Evolutionary conservation across 2,797 vertebrate species (phyloP), one percentile per base, ranked within the genome.

Genomic region (Petrocephalus sullivani): DNA sequence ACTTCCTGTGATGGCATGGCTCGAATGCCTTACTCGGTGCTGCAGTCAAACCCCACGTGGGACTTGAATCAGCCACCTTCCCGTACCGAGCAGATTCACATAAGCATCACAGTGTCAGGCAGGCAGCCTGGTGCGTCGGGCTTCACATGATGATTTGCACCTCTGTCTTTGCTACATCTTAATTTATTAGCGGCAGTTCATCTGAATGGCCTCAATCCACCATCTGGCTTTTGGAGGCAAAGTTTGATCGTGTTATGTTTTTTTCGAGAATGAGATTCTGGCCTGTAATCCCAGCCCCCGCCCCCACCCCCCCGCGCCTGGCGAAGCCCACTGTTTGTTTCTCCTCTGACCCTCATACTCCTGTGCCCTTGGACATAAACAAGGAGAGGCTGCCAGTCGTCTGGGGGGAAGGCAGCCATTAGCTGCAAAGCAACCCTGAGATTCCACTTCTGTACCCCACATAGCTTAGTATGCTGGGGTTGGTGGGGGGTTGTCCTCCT

Each of bases 331-430:
- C 91, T 90, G 89, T 89, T 90, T 89, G 88, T 92, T 85, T 90
- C 88, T 67, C 86, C 82, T 89, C 86, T 91, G 92, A 93, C 94
- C 94, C 88, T 95, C 94, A 93, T 90, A 88, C 88, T 19, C 89
- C 88, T 7, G 92, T 95, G 92, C 90, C 95, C 93, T 95, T 94
- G 92, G 92, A 87, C n/a, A 87, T 64, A 88, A 90, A 88, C 94
- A 95, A 96, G 95, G 94, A 92, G 94, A 88, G 85, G 86, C 90
- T 91, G 89, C 92, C 37, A 92, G 89, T 91, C 91, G 89, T 93
- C 92, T 91, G 82, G 71, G 33, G 71, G 37, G 91, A 91, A 87
- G 93, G 92, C 91, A 89, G 89, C 87, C 33, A 58, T n/a, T 87
- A 67, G 85, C 56, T 82, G 71, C 83, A 87, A 54, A 54, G 61